These are phyloP conservation scores for Acrobasis consociella DNA, from an alignment of 2,888 invertebrate genomes.

Conservation along the genomic window DNA sequence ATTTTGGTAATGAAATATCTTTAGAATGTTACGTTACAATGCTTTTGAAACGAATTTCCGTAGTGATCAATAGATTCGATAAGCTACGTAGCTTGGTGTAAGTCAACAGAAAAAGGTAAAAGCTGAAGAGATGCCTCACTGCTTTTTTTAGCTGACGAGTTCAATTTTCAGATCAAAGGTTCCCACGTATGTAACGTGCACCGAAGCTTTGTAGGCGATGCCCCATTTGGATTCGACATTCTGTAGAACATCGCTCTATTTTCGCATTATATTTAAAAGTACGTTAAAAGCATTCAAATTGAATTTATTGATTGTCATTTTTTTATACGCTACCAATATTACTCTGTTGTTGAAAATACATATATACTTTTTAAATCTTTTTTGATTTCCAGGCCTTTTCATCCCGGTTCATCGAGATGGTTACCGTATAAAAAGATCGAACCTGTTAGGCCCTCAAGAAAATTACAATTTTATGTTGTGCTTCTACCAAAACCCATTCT, in stretches of 20 bases:
- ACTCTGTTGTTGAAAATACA: background rate
- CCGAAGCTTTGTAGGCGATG: slow-evolving; percentile 40
- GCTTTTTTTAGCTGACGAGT: slow-evolving; percentile 46
- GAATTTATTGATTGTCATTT: background rate
- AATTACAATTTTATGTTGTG: too few species aligned
- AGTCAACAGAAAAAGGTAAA: background rate
- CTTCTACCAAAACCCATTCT: too few species aligned
- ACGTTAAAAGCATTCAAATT: background rate
- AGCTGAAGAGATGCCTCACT: slow-evolving; percentile 33
- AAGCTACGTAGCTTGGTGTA: background rate
- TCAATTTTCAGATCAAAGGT: slow-evolving; percentile 50
- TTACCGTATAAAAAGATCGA: too few species aligned
- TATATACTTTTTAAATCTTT: too few species aligned
- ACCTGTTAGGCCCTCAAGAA: too few species aligned
- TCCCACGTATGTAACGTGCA: slow-evolving; percentile 38
- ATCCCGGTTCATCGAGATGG: too few species aligned
- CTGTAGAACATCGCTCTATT: background rate
- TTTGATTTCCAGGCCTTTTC: too few species aligned
- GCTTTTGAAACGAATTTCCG: background rate
- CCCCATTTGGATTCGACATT: slow-evolving; percentile 30
- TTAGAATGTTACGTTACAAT: background rate
- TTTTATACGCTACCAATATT: background rate
- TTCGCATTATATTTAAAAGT: slow-evolving; percentile 10
- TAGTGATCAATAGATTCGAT: background rate
- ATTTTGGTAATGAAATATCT: too few species aligned